Conservation (phyloP, 64 coral and sea anemone species). For the Pocillopora verrucosa region DNA sequence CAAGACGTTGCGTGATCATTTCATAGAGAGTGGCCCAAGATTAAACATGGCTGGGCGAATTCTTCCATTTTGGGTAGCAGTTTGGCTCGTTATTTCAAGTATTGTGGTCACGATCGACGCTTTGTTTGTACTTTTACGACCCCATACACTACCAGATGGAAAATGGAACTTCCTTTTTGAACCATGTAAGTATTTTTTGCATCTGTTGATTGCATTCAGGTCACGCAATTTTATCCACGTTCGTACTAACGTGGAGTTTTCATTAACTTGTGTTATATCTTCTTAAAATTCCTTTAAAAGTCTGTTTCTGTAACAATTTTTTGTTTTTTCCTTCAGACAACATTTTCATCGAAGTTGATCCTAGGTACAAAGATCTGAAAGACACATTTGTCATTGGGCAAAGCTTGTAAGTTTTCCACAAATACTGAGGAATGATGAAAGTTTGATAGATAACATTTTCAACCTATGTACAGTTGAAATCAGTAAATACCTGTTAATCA, state of each 20-base stretch:
- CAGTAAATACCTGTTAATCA: too few species aligned
- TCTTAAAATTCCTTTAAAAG: background rate
- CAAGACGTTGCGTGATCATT: background rate
- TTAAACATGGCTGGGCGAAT: background rate
- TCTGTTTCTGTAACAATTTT: background rate
- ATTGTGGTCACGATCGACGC: constrained; percentile 43
- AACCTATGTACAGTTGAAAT: too few species aligned
- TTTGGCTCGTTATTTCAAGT: constrained; percentile 42
- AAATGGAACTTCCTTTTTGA: constrained; percentile 52
- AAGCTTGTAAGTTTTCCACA: constrained; percentile 21
- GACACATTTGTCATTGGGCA: constrained; percentile 62
- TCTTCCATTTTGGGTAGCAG: constrained; percentile 44
- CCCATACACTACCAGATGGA: constrained; percentile 62
- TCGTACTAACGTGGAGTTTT: background rate
- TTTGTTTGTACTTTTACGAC: constrained; percentile 56
- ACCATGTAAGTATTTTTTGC: constrained; percentile 44
- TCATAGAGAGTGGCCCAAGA: too few species aligned
- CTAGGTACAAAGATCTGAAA: constrained; percentile 51
- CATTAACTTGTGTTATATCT: background rate
- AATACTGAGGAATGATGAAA: background rate
- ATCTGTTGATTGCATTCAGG: background rate
- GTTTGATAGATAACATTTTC: too few species aligned
- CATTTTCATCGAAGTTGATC: constrained; percentile 58
- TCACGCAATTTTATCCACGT: background rate
- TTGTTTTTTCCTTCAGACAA: constrained; percentile 40